Evolutionary conservation across 2,113 vertebrate genomes (phyloP).

Genomic region (Pseudopodoces humilis): DNA sequence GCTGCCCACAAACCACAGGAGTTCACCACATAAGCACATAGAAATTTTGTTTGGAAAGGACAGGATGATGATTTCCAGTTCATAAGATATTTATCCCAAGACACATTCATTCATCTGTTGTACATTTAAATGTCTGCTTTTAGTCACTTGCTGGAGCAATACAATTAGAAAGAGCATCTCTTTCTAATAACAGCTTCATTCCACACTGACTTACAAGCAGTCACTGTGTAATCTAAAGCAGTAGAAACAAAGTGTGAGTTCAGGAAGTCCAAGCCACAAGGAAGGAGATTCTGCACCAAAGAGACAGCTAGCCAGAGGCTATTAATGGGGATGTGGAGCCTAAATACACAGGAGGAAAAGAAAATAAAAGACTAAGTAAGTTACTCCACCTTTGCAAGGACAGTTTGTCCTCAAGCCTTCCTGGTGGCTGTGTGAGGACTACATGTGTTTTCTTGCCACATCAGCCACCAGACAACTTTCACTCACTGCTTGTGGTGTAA

Average conservation of each 20-base stretch:
- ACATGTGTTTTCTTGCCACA: neutral
- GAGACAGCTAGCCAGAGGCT: neutral
- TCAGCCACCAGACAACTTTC: neutral
- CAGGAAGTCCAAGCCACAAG: constrained; percentile 22
- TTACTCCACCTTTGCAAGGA: neutral
- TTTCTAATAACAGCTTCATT: constrained; percentile 57
- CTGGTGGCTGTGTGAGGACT: neutral
- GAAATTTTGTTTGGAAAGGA: constrained; percentile 55
- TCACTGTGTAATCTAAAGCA: constrained; percentile 55
- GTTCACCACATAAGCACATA: constrained; percentile 56
- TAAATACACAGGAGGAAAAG: neutral
- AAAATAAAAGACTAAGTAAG: neutral
- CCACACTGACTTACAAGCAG: constrained; percentile 6
- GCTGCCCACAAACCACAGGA: constrained; percentile 57
- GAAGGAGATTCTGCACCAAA: constrained; percentile 8
- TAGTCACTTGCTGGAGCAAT: constrained; percentile 44
- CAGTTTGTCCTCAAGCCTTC: neutral
- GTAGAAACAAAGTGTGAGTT: constrained; percentile 39
- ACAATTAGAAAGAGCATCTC: constrained; percentile 33
- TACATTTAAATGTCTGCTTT: constrained; percentile 53
- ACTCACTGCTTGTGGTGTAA: neutral
- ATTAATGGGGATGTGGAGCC: neutral
- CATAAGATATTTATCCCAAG: constrained; percentile 53
- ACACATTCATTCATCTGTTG: constrained; percentile 64
- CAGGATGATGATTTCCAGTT: constrained; percentile 57